Conservation (phyloP, 1,140 invertebrate species). For the Drosophila oshimai region DNA sequence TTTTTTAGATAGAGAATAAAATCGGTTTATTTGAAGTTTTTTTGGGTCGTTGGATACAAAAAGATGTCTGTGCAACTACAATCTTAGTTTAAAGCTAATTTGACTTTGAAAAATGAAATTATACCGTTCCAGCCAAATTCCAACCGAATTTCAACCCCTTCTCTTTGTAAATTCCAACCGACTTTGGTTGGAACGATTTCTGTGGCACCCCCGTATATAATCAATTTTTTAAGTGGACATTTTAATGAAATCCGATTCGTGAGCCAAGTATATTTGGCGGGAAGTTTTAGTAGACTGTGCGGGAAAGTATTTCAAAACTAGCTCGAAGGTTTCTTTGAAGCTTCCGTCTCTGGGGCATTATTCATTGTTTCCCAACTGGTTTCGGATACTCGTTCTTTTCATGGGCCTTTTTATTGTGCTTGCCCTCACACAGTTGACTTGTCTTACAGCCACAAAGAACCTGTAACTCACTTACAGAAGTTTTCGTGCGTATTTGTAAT, state of each 20-base stretch:
- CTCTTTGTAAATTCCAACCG: no score
- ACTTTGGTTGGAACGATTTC: no score
- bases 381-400: constrained; percentile 12
- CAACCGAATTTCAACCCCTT: no score
- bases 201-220: no score
- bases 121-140: no score
- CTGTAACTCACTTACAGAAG: not conserved
- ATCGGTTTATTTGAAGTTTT: no score
- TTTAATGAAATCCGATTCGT: constrained; percentile 2
- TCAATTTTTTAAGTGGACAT: not conserved
- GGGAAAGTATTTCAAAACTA: constrained; percentile 30
- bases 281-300: not conserved
- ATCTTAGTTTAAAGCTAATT: no score
- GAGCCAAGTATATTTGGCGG: constrained; percentile 18
- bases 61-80: no score
- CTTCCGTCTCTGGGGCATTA: constrained; percentile 23
- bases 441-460: constrained; percentile 23
- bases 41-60: no score
- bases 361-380: constrained; percentile 21
- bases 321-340: constrained; percentile 33
- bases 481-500: constrained; percentile 10
- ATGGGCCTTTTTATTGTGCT: constrained; percentile 15
- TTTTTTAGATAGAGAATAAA: no score
- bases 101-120: no score
- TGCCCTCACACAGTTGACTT: constrained; percentile 41